Evolutionary conservation across 2,888 invertebrate species (phyloP), one percentile per base, ranked within the genome.

Genomic region (Branchipolynoe longqiensis): DNA sequence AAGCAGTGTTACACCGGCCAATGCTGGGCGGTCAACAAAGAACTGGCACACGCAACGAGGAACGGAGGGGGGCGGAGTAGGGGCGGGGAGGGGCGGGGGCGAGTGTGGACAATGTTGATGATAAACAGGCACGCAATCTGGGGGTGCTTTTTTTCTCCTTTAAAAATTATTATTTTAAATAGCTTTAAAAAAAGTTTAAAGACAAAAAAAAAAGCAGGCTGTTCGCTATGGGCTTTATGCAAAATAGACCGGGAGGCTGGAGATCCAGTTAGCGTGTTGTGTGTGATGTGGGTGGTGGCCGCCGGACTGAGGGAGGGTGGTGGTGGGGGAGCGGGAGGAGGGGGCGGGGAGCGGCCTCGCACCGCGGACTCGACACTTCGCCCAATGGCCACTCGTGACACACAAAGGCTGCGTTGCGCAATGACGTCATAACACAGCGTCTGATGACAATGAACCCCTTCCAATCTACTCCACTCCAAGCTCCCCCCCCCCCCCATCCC

Each of bases 341-440:
- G 2, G 33, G 18, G 36, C 8, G 36, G 36, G 36, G 1, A 69
- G 36, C 69, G 38, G 69, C 36, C 48, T 69, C 33, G 69, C 69
- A 33, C 36, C 69, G 2, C 25, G 69, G 69, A 69, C 69, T 22
- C 69, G 54, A 78, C 78, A 41, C 78, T 48, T 41, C 54, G 48
- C 33, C 78, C 48, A 78, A 78, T 78, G 78, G 78, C 54, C 78
- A 78, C 78, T 48, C 78, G 78, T 54, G 78, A 78, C 78, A 78
- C 78, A 78, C 78, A 78, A 78, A 78, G 78, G 78, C 41, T 69
- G 25, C 54, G 54, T 78, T 78, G 78, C 78, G 78, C 78, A 78
- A 78, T 78, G 78, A 78, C 78, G 78, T 78, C 78, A 78, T 78
- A 78, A 78, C 78, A 73, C 25, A 41, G 78, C 78, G 69, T 69